phyloP scores from a whole-genome alignment of 2,888 invertebrate species.

The Oeneis ivallda region DNA sequence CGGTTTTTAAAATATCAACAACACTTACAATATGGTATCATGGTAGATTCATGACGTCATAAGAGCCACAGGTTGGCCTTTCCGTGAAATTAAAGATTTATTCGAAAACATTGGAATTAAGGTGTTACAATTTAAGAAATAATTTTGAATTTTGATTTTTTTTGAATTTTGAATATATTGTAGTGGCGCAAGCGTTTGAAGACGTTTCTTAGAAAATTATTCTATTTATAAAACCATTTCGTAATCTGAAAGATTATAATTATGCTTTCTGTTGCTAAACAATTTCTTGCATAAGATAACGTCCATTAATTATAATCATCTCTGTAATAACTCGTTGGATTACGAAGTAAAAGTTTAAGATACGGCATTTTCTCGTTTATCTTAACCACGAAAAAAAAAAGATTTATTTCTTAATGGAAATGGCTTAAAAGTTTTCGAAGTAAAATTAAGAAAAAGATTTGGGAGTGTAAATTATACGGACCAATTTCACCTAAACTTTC shows the following conservation, averaged over 20 bases:
- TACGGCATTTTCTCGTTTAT: slow-evolving; percentile 13
- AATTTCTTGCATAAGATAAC: not conserved
- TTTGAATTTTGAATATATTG: too few relatives aligned
- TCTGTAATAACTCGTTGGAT: slow-evolving; percentile 10
- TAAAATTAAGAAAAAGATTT: slow-evolving; percentile 7
- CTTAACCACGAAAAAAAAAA: slow-evolving; percentile 14
- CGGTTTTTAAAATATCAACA: too few relatives aligned
- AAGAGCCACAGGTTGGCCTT: too few relatives aligned
- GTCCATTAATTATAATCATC: not conserved
- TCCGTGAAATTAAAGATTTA: too few relatives aligned
- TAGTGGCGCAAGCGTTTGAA: too few relatives aligned
- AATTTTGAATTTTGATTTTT: too few relatives aligned
- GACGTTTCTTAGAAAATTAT: too few relatives aligned
- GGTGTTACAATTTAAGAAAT: too few relatives aligned
- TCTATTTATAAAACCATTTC: not conserved
- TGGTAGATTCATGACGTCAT: too few relatives aligned
- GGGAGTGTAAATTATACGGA: slow-evolving; percentile 17
- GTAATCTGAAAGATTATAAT: not conserved
- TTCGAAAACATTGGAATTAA: too few relatives aligned
- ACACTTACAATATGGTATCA: too few relatives aligned
- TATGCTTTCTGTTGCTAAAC: not conserved
- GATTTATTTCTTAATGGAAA: slow-evolving; percentile 16
- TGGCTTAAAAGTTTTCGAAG: slow-evolving; percentile 9
- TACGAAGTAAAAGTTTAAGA: slow-evolving; percentile 14
- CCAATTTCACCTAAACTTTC: slow-evolving; percentile 10